These are phyloP conservation scores for Drosophila diplacantha DNA, from an alignment of 2,888 invertebrate genomes.

Conservation along the genomic window DNA sequence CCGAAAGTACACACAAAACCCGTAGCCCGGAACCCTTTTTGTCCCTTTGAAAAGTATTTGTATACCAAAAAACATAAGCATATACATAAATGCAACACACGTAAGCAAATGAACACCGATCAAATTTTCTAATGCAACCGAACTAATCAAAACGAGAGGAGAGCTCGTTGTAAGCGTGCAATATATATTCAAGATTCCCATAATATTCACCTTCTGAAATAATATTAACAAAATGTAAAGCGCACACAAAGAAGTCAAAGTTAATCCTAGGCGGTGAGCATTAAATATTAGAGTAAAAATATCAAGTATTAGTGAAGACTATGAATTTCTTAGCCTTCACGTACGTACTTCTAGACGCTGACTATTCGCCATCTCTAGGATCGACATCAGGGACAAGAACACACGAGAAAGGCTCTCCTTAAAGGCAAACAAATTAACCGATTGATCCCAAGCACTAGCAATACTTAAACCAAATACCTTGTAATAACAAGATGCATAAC, in stretches of 20 bases:
- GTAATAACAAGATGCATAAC: neutral
- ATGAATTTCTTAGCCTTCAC: neutral
- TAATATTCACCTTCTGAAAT: slow-evolving; percentile 24
- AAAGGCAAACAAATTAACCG: slow-evolving; percentile 8
- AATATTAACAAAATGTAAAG: slow-evolving; percentile 51
- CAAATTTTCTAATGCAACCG: slow-evolving; percentile 44
- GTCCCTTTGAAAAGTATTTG: slow-evolving; percentile 57
- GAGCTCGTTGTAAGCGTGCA: slow-evolving; percentile 40
- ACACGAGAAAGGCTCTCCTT: slow-evolving; percentile 5
- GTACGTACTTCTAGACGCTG: neutral
- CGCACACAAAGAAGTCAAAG: slow-evolving; percentile 48
- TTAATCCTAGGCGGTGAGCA: slow-evolving; percentile 1
- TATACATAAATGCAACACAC: slow-evolving; percentile 13
- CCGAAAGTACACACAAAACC: slow-evolving; percentile 34
- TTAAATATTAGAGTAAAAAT: neutral
- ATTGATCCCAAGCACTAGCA: slow-evolving; percentile 36
- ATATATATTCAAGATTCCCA: slow-evolving; percentile 44
- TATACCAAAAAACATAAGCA: slow-evolving; percentile 55
- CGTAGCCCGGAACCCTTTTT: slow-evolving; percentile 19
- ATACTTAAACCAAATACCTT: slow-evolving; percentile 42
- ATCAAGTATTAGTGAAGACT: slow-evolving; percentile 8
- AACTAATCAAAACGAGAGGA: slow-evolving; percentile 48
- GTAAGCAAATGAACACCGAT: slow-evolving; percentile 48
- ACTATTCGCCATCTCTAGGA: slow-evolving; percentile 20
- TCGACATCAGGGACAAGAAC: slow-evolving; percentile 4